Conservation (phyloP, 2,113 vertebrate species). For the Ammodytes marinus region DNA sequence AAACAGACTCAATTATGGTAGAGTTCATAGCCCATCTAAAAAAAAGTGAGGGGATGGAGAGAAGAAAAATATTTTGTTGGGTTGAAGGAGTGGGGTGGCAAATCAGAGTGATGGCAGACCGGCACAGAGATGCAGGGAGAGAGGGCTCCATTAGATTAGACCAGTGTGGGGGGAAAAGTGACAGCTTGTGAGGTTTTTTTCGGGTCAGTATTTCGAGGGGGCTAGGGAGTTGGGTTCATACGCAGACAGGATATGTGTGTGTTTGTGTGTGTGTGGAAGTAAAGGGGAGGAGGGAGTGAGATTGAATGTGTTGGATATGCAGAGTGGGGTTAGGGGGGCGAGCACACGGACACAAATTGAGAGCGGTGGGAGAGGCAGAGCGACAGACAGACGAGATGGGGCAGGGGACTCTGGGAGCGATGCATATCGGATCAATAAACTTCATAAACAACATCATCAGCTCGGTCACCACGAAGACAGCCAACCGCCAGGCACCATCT, state of each 20-base stretch:
- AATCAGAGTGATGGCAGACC: slow-evolving; percentile 50
- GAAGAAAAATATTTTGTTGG: slow-evolving; percentile 25
- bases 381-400: slow-evolving; percentile 61
- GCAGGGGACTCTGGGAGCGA: slow-evolving; percentile 65
- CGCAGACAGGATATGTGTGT: slow-evolving; percentile 13
- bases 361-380: slow-evolving; percentile 44
- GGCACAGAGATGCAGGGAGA: slow-evolving; percentile 24
- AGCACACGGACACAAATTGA: slow-evolving; percentile 50
- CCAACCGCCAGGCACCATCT: slow-evolving; percentile 79
- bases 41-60: slow-evolving; percentile 26
- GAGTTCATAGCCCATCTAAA: slow-evolving; percentile 33
- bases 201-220: slow-evolving; percentile 52
- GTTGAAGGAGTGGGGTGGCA: neutral
- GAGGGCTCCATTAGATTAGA: slow-evolving; percentile 60
- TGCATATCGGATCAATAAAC: slow-evolving; percentile 81
- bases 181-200: slow-evolving; percentile 65
- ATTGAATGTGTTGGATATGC: slow-evolving; percentile 21
- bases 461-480: slow-evolving; percentile 75
- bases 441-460: slow-evolving; percentile 82
- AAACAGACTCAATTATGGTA: slow-evolving; percentile 26
- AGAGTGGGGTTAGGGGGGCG: slow-evolving; percentile 34
- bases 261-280: neutral
- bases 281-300: too few species aligned
- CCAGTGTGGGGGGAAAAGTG: slow-evolving; percentile 55
- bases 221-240: slow-evolving; percentile 51